Conservation (phyloP, 2,888 invertebrate genomes). For the Carpatolechia fugitivella region DNA sequence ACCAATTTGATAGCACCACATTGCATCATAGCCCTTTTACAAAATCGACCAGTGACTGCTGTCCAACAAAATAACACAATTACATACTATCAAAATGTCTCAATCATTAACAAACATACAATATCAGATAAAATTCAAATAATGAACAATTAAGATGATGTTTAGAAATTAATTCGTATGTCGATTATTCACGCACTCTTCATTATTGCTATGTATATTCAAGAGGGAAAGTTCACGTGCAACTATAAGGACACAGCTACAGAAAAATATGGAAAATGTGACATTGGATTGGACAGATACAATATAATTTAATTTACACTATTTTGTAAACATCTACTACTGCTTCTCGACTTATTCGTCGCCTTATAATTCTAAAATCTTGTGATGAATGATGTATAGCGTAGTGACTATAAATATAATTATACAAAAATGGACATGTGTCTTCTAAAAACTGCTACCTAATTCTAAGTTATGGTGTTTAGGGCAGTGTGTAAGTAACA, state of each 20-base stretch:
- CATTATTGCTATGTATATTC: neutral
- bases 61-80: conserved; percentile 25
- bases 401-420: neutral
- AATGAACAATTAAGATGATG: neutral
- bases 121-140: neutral
- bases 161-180: neutral
- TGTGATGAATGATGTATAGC: conserved; percentile 3
- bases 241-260: neutral
- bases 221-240: neutral
- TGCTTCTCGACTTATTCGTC: neutral
- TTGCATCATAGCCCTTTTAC: conserved; percentile 50
- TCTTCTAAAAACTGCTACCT: conserved; percentile 9
- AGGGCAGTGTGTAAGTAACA: conserved; percentile 17
- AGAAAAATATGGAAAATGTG: neutral
- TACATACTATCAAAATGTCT: too few species aligned
- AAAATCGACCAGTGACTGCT: conserved; percentile 54
- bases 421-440: conserved; percentile 8
- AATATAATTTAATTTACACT: conserved; percentile 2
- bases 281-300: neutral
- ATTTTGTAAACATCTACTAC: neutral
- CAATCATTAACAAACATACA: conserved; percentile 3
- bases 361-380: conserved; percentile 17
- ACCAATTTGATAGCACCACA: conserved; percentile 73
- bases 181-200: too few species aligned
- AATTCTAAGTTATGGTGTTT: conserved; percentile 14